These are phyloP conservation scores for Hyles euphorbiae DNA, from an alignment of 1,140 invertebrate species.

Conservation along the genomic window DNA sequence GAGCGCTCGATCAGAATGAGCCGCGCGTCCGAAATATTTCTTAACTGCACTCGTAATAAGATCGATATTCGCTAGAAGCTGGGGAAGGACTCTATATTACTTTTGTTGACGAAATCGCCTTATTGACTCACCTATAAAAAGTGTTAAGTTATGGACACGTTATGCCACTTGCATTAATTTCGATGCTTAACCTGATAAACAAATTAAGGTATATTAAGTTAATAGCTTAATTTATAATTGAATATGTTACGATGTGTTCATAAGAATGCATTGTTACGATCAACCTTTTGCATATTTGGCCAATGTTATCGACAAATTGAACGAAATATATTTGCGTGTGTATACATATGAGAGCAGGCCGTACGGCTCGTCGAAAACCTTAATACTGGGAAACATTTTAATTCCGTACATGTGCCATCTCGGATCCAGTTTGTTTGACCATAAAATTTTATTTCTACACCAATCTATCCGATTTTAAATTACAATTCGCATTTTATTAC, in stretches of 20 bases:
- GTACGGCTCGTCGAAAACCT: neutral
- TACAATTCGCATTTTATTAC: conserved; percentile 13
- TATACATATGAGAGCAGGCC: conserved; percentile 3
- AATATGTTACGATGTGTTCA: conserved; percentile 61
- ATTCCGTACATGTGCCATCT: conserved; percentile 29
- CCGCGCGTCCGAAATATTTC: conserved; percentile 8
- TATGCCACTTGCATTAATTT: conserved; percentile 74
- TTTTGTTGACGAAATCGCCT: conserved; percentile 65
- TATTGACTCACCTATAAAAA: conserved; percentile 72
- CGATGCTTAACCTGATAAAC: conserved; percentile 74
- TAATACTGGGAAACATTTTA: conserved; percentile 26
- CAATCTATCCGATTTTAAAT: conserved; percentile 19
- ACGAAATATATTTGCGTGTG: conserved; percentile 28
- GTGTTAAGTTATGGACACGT: conserved; percentile 71
- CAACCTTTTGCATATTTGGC: conserved; percentile 48
- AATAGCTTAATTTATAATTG: conserved; percentile 75
- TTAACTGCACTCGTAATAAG: conserved; percentile 22
- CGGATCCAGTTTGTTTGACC: conserved; percentile 27
- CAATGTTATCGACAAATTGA: conserved; percentile 57
- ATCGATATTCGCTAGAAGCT: conserved; percentile 23
- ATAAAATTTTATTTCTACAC: conserved; percentile 40
- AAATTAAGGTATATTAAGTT: conserved; percentile 74
- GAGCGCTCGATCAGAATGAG: conserved; percentile 35
- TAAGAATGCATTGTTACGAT: conserved; percentile 65
- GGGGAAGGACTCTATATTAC: conserved; percentile 34